These are phyloP conservation scores for Danio aesculapii DNA, from an alignment of 2,797 vertebrate species.

Conservation along the genomic window DNA sequence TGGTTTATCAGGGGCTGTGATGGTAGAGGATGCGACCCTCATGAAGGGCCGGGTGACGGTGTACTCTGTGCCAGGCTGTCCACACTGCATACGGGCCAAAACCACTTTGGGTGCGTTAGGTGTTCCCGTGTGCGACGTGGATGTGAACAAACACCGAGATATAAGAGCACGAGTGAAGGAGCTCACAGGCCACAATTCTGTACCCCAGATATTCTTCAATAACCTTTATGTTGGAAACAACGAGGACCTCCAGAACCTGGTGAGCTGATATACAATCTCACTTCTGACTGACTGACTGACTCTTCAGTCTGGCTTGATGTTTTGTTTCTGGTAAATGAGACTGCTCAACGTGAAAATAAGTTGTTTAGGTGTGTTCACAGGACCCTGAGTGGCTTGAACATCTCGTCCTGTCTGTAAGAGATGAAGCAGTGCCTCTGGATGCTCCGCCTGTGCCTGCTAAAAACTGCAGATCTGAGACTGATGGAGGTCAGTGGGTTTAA, in stretches of 20 bases:
- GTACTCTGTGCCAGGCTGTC: constrained; percentile 79
- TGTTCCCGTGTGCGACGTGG: constrained; percentile 74
- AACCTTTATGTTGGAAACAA: constrained; percentile 76
- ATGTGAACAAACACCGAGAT: constrained; percentile 72
- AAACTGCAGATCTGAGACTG: constrained; percentile 36
- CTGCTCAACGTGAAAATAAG: not conserved
- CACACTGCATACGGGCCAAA: constrained; percentile 79
- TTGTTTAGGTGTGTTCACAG: constrained; percentile 62
- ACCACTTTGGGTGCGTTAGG: constrained; percentile 69
- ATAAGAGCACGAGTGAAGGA: constrained; percentile 71
- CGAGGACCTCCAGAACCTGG: constrained; percentile 77
- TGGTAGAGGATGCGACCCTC: constrained; percentile 68
- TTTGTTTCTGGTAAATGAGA: not conserved
- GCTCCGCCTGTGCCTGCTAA: constrained; percentile 70
- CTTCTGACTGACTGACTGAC: not conserved
- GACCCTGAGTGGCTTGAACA: constrained; percentile 71
- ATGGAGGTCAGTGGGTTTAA: constrained; percentile 56
- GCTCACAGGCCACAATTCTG: constrained; percentile 74
- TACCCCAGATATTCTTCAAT: constrained; percentile 85
- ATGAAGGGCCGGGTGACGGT: constrained; percentile 75
- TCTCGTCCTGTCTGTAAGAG: constrained; percentile 65
- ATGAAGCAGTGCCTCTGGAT: constrained; percentile 71
- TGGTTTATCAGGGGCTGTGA: constrained; percentile 62
- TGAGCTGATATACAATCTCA: constrained; percentile 50
- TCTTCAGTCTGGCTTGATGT: not conserved